Conservation (phyloP, 2,888 invertebrate genomes). For the Epinotia nisella region DNA sequence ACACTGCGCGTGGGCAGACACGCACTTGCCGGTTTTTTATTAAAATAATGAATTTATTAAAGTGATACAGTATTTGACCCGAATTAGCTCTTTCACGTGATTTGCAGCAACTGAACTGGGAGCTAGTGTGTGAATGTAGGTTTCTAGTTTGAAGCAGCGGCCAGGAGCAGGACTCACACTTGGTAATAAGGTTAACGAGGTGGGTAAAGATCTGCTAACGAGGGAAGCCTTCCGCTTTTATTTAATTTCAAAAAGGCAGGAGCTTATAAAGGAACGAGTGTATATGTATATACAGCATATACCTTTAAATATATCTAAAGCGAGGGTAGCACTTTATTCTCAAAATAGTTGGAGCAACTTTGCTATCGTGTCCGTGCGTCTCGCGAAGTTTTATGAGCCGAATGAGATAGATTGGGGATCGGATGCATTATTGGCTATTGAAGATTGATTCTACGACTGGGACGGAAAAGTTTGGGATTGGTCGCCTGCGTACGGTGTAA, state of each 20-base stretch:
- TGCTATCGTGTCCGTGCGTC: slow-evolving; percentile 62
- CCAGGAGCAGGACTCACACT: slow-evolving; percentile 59
- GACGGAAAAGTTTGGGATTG: slow-evolving; percentile 43
- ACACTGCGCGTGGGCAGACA: too few relatives aligned
- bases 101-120: slow-evolving; percentile 13
- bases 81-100: slow-evolving; percentile 27
- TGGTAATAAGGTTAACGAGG: slow-evolving; percentile 78
- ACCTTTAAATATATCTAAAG: slow-evolving; percentile 10
- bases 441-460: slow-evolving; percentile 62
- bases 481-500: slow-evolving; percentile 28
- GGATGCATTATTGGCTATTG: slow-evolving; percentile 76
- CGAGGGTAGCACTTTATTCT: slow-evolving; percentile 52
- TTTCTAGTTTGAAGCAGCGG: slow-evolving; percentile 34
- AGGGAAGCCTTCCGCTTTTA: slow-evolving; percentile 65
- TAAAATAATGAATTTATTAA: not conserved
- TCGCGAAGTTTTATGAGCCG: slow-evolving; percentile 76
- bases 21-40: too few relatives aligned
- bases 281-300: slow-evolving; percentile 1
- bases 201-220: slow-evolving; percentile 67
- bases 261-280: slow-evolving; percentile 6
- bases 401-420: slow-evolving; percentile 73
- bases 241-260: slow-evolving; percentile 60
- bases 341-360: slow-evolving; percentile 68
- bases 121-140: slow-evolving; percentile 39
- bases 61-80: slow-evolving; percentile 13